Conservation (phyloP, 2,113 vertebrate genomes). For the Chionomys nivalis region DNA sequence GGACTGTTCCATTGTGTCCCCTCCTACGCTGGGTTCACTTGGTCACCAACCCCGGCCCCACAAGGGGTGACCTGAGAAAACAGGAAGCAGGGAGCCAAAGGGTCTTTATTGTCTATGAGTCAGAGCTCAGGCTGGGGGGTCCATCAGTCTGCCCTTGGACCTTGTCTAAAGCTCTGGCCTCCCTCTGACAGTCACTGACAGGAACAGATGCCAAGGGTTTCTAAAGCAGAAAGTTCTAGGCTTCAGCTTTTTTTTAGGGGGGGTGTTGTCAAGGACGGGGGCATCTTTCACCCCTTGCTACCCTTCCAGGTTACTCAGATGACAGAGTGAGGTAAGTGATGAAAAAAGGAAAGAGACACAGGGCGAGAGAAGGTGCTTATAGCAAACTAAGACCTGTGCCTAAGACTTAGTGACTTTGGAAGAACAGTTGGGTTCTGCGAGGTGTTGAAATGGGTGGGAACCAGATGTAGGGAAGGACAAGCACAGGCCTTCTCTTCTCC, state of each 20-base stretch:
- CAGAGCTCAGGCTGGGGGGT: neutral
- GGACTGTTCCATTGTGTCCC: neutral
- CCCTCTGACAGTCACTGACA: neutral
- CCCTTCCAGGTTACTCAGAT: neutral
- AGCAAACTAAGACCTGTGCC: neutral
- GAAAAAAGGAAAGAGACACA: neutral
- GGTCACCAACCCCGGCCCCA: neutral
- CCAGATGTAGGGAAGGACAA: neutral
- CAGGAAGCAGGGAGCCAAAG: slow-evolving; percentile 1
- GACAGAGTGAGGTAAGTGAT: neutral
- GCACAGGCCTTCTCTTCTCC: neutral
- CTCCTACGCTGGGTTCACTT: neutral
- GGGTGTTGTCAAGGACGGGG: neutral
- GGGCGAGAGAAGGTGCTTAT: no score
- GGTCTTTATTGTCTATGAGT: slow-evolving; percentile 25
- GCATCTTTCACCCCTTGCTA: neutral
- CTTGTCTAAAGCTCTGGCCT: neutral
- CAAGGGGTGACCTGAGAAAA: neutral
- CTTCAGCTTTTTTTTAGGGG: neutral
- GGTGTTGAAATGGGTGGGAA: neutral
- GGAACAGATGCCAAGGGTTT: neutral
- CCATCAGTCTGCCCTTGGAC: slow-evolving; percentile 30
- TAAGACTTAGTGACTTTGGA: neutral
- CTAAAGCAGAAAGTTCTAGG: neutral
- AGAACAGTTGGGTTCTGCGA: neutral